Evolutionary conservation across 2,888 invertebrate genomes (phyloP).

Genomic region (Lasius platythorax): DNA sequence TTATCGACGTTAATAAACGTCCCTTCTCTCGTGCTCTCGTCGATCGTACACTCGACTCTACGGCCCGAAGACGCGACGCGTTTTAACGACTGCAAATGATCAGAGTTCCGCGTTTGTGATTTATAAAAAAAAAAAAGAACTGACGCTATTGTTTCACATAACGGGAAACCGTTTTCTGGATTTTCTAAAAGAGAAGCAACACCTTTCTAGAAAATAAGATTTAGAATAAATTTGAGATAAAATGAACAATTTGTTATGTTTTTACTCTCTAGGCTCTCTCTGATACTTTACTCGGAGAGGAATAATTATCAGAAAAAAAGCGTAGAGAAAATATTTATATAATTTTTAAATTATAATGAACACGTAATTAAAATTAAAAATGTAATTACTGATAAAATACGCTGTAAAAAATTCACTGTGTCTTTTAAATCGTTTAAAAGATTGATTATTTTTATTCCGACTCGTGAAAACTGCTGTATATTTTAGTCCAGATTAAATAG

Average conservation of each 20-base stretch:
- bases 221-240: not conserved
- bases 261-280: not conserved
- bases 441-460: not conserved
- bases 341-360: not conserved
- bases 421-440: not conserved
- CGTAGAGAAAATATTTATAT: not conserved
- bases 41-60: not conserved
- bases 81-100: not conserved
- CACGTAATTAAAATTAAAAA: not conserved
- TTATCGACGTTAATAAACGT: slow-evolving; percentile 77
- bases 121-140: not conserved
- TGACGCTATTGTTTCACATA: not conserved
- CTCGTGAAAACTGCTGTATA: not conserved
- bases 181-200: not conserved
- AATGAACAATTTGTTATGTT: not conserved
- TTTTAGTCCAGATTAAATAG: not conserved
- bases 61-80: not conserved
- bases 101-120: not conserved
- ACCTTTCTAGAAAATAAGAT: not conserved
- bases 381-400: not conserved
- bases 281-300: not conserved
- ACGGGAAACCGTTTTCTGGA: not conserved
- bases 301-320: not conserved
- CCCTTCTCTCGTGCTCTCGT: not conserved
- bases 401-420: not conserved